phyloP scores from a whole-genome alignment of 2,113 vertebrate genomes.

The Baryphthengus martii region DNA sequence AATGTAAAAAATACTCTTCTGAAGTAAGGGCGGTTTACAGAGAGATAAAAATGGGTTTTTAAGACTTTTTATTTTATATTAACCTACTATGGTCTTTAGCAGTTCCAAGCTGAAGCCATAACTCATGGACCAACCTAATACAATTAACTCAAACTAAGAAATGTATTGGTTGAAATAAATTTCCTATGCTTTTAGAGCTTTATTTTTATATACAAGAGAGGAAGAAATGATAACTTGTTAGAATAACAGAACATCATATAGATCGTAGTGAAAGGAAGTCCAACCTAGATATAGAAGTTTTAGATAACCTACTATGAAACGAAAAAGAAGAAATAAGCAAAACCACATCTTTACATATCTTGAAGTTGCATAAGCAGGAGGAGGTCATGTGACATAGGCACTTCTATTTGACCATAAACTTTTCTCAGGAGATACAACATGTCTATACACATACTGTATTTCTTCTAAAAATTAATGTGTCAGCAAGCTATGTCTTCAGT shows the following conservation, averaged over 20 bases:
- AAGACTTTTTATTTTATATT: neutral
- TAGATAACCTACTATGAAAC: neutral
- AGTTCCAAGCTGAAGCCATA: neutral
- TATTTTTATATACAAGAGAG: slow-evolving; percentile 3
- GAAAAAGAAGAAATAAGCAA: neutral
- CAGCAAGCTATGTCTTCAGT: neutral
- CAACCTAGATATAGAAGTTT: neutral
- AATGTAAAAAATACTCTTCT: neutral
- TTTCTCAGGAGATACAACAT: neutral
- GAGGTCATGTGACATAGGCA: neutral
- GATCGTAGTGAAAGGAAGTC: neutral
- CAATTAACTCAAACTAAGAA: neutral
- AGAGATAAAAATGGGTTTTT: neutral
- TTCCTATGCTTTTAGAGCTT: neutral
- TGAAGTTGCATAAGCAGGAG: neutral
- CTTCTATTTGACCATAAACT: neutral
- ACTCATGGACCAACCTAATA: neutral
- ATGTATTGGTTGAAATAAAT: neutral
- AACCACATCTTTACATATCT: neutral
- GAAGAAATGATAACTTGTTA: neutral
- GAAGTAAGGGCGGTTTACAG: neutral
- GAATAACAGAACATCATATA: neutral
- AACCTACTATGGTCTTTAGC: neutral
- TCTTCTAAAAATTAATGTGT: neutral
- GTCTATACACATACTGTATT: neutral